phyloP scores from a whole-genome alignment of 2,888 invertebrate genomes.

The Hirtodrosophila duncani region DNA sequence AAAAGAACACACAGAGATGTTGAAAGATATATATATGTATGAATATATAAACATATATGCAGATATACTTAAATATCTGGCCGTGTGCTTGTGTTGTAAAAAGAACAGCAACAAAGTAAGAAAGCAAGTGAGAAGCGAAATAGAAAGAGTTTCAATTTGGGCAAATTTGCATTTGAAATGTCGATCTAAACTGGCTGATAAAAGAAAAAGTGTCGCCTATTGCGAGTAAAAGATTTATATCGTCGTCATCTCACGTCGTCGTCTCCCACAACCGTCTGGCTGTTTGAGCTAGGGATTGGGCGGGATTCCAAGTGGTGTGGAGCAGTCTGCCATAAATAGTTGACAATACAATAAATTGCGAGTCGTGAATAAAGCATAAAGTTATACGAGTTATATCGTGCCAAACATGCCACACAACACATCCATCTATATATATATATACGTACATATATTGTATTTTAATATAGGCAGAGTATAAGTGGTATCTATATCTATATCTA shows the following conservation, averaged over 20 bases:
- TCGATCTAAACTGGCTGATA: constrained; percentile 52
- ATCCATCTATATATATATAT: too few relatives aligned
- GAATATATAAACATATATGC: constrained; percentile 10
- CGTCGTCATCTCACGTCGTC: too few relatives aligned
- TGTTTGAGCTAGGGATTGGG: too few relatives aligned
- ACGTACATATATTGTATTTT: too few relatives aligned
- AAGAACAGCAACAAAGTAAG: too few relatives aligned
- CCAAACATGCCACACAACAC: constrained; percentile 6
- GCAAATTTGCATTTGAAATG: constrained; percentile 58
- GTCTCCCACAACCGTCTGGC: too few relatives aligned
- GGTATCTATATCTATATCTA: too few relatives aligned
- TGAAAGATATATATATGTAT: background rate
- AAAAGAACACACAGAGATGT: constrained; percentile 10
- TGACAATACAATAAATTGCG: constrained; percentile 25
- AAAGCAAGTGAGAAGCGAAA: too few relatives aligned
- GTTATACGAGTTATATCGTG: constrained; percentile 21
- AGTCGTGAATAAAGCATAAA: constrained; percentile 4
- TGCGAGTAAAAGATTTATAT: too few relatives aligned
- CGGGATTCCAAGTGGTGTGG: background rate
- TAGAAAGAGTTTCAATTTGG: constrained; percentile 25
- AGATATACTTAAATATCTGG: constrained; percentile 7
- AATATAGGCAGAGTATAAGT: too few relatives aligned
- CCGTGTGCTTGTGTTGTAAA: too few relatives aligned
- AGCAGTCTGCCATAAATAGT: constrained; percentile 19
- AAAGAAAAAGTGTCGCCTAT: constrained; percentile 26